These are phyloP conservation scores for Trachelus stipa DNA, from an alignment of 2,888 invertebrate species.

Conservation along the genomic window DNA sequence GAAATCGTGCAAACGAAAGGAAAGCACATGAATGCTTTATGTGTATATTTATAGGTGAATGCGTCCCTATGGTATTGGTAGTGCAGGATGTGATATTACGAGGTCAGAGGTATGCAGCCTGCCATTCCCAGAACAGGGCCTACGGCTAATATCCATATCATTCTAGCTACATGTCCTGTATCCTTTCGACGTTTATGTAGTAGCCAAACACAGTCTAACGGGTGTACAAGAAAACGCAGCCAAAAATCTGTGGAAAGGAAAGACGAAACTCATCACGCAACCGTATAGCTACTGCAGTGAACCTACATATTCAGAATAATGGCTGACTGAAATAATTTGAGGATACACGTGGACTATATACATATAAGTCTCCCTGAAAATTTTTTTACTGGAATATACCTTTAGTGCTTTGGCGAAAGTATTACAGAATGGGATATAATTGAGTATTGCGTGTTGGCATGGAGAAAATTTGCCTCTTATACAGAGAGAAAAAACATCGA, in stretches of 20 bases:
- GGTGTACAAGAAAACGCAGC: slow-evolving; percentile 19
- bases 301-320: neutral
- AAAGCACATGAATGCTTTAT: neutral
- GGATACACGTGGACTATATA: neutral
- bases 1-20: neutral
- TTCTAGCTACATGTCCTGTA: slow-evolving; percentile 27
- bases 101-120: slow-evolving; percentile 29
- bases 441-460: neutral
- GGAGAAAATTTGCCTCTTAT: neutral
- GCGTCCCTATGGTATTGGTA: neutral
- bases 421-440: neutral
- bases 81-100: neutral
- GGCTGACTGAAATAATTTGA: neutral
- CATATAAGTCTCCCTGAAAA: neutral
- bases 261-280: slow-evolving; percentile 15
- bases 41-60: neutral
- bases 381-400: neutral
- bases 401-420: neutral
- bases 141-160: slow-evolving; percentile 45
- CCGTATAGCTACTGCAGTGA: slow-evolving; percentile 4
- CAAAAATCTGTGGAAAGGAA: slow-evolving; percentile 5
- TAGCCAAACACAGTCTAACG: slow-evolving; percentile 8
- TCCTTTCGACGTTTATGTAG: slow-evolving; percentile 25
- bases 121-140: slow-evolving; percentile 42
- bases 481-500: slow-evolving; percentile 20